These are phyloP conservation scores for Dryas iulia DNA, from an alignment of 1,140 invertebrate species.

Conservation along the genomic window DNA sequence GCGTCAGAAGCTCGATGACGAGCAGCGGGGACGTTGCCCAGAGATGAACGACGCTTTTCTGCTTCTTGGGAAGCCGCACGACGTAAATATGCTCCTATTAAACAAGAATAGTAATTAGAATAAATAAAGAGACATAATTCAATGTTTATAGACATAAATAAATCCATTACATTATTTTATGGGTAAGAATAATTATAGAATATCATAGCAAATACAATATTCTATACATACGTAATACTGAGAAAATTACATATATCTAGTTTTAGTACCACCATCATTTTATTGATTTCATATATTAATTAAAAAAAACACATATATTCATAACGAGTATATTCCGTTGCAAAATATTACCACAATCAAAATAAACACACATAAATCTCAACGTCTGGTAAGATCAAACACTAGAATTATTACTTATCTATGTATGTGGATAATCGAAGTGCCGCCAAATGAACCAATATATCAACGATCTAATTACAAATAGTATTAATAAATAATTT, in stretches of 20 bases:
- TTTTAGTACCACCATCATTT: too few relatives aligned
- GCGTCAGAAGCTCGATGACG: slow-evolving; percentile 86
- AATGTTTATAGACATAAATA: too few relatives aligned
- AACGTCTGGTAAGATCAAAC: background rate
- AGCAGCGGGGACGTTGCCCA: slow-evolving; percentile 82
- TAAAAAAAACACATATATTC: too few relatives aligned
- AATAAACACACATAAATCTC: background rate
- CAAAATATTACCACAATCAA: too few relatives aligned
- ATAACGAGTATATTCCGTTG: too few relatives aligned
- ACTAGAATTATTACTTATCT: background rate
- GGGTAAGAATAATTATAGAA: too few relatives aligned
- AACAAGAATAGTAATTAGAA: slow-evolving; percentile 1
- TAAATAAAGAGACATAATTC: background rate
- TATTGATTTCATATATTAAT: too few relatives aligned
- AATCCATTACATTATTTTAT: too few relatives aligned
- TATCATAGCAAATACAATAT: too few relatives aligned
- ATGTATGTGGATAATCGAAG: background rate
- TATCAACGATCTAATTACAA: background rate
- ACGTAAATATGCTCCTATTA: slow-evolving; percentile 85
- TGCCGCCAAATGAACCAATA: background rate
- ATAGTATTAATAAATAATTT: background rate
- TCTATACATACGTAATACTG: too few relatives aligned
- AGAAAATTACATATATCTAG: too few relatives aligned
- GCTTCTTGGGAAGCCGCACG: slow-evolving; percentile 87
- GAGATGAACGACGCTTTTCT: slow-evolving; percentile 86